These are phyloP conservation scores for Clavelina lepadiformis DNA, from an alignment of 23 tunicate genomes.

Conservation along the genomic window DNA sequence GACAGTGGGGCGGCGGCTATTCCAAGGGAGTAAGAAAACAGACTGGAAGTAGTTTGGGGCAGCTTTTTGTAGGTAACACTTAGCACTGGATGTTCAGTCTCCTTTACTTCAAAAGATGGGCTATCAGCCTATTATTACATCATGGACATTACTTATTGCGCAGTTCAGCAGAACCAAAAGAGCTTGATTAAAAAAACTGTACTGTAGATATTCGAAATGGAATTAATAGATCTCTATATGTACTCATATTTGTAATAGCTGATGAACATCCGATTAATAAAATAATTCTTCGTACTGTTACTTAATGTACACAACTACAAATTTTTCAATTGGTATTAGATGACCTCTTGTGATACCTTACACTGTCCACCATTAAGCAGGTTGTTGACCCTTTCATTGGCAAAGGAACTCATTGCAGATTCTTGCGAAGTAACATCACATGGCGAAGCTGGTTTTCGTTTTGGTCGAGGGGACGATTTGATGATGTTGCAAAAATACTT, in stretches of 20 bases:
- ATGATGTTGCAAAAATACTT: conserved; percentile 54
- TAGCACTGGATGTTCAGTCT: conserved; percentile 64
- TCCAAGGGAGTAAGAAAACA: conserved; percentile 45
- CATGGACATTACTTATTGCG: no score
- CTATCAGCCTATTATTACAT: no score
- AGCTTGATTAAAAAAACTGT: no score
- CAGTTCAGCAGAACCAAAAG: no score
- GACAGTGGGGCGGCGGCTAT: conserved; percentile 66
- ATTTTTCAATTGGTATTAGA: neutral
- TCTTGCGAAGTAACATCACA: conserved; percentile 14
- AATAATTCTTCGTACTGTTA: no score
- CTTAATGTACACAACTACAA: no score
- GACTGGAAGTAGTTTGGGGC: conserved; percentile 17
- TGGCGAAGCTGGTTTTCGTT: conserved; percentile 18
- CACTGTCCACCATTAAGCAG: neutral
- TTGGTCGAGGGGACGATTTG: conserved; percentile 23
- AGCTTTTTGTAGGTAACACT: conserved; percentile 66
- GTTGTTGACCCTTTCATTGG: conserved; percentile 1
- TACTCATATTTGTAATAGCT: no score
- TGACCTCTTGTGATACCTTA: neutral
- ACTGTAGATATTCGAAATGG: no score
- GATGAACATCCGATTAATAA: no score
- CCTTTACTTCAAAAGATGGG: no score
- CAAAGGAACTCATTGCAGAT: neutral
- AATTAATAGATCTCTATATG: no score